These are phyloP conservation scores for Drosophila kikkawai DNA, from an alignment of 1,140 invertebrate genomes.

Conservation along the genomic window DNA sequence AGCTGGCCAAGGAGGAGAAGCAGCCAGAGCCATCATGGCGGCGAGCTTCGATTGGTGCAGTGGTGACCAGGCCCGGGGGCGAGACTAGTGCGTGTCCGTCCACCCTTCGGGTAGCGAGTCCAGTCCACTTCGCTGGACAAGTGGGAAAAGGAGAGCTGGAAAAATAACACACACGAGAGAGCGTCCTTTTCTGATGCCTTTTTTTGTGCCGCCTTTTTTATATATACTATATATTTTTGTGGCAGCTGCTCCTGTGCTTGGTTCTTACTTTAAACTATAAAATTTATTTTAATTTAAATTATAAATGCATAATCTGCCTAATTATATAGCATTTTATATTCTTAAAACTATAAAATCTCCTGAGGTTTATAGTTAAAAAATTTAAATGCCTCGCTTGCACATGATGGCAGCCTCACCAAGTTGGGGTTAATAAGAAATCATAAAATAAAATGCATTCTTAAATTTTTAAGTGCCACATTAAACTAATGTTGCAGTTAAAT, in stretches of 20 bases:
- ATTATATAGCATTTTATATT: not conserved
- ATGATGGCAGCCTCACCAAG: not conserved
- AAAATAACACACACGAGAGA: constrained; percentile 36
- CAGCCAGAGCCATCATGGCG: constrained; percentile 44
- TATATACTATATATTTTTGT: constrained; percentile 32
- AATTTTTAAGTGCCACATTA: constrained; percentile 7
- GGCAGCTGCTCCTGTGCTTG: constrained; percentile 33
- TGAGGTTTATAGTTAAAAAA: not conserved
- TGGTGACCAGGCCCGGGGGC: constrained; percentile 58
- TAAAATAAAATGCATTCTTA: constrained; percentile 10
- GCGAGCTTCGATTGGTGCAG: constrained; percentile 77
- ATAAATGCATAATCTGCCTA: not conserved
- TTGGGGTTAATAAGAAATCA: not conserved
- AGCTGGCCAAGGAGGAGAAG: constrained; percentile 38
- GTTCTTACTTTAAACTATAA: no score
- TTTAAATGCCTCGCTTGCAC: not conserved
- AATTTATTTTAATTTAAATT: not conserved
- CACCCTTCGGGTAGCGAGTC: constrained; percentile 36
- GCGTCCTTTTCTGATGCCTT: constrained; percentile 33
- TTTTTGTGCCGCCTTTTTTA: constrained; percentile 21
- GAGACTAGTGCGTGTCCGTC: constrained; percentile 64
- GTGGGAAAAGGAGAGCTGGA: constrained; percentile 32
- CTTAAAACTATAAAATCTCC: not conserved
- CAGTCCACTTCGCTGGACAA: constrained; percentile 21
- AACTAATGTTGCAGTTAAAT: constrained; percentile 2